These are phyloP conservation scores for Pogonomyrmex barbatus DNA, from an alignment of 1,140 invertebrate genomes.

Conservation along the genomic window DNA sequence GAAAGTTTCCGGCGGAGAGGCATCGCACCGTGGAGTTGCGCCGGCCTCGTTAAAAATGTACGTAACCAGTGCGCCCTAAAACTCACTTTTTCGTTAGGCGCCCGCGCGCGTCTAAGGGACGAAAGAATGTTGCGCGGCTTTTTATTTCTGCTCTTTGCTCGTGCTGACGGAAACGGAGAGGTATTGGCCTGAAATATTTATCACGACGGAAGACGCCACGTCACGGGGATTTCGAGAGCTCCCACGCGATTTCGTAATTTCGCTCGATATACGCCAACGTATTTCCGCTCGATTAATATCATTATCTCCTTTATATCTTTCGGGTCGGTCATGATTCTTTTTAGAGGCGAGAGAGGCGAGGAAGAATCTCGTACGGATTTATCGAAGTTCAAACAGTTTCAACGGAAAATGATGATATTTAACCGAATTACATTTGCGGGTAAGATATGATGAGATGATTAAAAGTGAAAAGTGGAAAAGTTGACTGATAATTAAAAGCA, in stretches of 20 bases:
- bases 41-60: conserved; percentile 54
- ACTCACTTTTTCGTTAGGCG: conserved; percentile 32
- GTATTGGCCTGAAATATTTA: conserved; percentile 38
- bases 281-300: conserved; percentile 31
- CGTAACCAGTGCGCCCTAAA: conserved; percentile 49
- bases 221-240: conserved; percentile 10
- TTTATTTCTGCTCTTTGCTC: conserved; percentile 29
- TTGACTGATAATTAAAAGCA: neutral
- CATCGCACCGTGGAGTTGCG: conserved; percentile 9
- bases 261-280: conserved; percentile 21
- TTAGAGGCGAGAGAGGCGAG: too few relatives aligned
- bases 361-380: neutral
- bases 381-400: neutral
- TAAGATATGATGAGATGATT: neutral
- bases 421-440: neutral
- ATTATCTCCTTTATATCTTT: conserved; percentile 1
- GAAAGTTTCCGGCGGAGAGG: conserved; percentile 25
- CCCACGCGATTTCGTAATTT: conserved; percentile 30
- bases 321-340: conserved; percentile 16
- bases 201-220: conserved; percentile 4
- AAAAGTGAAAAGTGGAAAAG: neutral
- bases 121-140: conserved; percentile 52
- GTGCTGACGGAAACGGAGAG: conserved; percentile 24
- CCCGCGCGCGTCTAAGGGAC: conserved; percentile 11
- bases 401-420: neutral